phyloP scores from a whole-genome alignment of 2,888 invertebrate genomes.

The Caprella mutica region DNA sequence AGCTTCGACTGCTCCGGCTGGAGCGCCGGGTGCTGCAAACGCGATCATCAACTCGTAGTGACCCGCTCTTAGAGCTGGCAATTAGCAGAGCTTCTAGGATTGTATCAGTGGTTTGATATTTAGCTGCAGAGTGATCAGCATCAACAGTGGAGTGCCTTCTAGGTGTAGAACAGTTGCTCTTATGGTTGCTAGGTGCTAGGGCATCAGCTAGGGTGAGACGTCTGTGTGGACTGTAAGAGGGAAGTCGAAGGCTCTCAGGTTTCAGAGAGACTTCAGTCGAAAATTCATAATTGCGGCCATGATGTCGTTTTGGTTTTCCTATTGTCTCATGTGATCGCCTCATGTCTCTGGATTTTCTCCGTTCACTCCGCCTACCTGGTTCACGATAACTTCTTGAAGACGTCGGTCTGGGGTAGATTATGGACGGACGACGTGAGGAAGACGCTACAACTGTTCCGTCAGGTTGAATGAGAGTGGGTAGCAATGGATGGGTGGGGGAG shows the following conservation, averaged over 20 bases:
- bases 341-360: not conserved
- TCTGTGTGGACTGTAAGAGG: not conserved
- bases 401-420: slow-evolving; percentile 4
- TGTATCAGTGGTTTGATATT: not conserved
- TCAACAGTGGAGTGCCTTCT: not conserved
- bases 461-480: slow-evolving; percentile 7
- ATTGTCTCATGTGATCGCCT: slow-evolving; percentile 6
- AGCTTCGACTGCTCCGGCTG: slow-evolving; percentile 7
- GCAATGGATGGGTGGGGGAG: slow-evolving; percentile 5
- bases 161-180: not conserved
- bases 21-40: slow-evolving; percentile 4
- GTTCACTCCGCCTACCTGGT: not conserved
- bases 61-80: not conserved
- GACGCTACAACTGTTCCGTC: slow-evolving; percentile 6
- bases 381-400: slow-evolving; percentile 2
- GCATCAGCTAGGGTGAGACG: slow-evolving; percentile 6
- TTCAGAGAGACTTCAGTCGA: not conserved
- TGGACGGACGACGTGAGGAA: slow-evolving; percentile 5
- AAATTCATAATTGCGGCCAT: no score
- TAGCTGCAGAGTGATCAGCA: not conserved
- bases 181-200: not conserved
- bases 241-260: not conserved
- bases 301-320: no score
- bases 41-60: slow-evolving; percentile 6
- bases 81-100: slow-evolving; percentile 3